Evolutionary conservation across 2,113 vertebrate species (phyloP).

Genomic region (Cygnus atratus): DNA sequence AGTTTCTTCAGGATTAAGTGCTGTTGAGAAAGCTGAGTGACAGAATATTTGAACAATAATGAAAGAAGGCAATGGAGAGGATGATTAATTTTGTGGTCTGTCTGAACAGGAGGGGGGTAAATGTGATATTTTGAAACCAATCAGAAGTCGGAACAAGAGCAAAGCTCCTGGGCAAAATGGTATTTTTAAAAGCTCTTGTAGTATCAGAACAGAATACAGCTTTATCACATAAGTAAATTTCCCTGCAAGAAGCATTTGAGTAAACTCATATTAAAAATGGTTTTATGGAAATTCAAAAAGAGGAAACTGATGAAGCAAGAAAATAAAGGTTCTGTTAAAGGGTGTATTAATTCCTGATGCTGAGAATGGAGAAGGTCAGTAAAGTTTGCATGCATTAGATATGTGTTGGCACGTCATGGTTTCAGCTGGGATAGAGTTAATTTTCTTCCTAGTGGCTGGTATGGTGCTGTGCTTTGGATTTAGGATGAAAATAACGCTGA

Average conservation of each 20-base stretch:
- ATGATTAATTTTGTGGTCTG: not conserved
- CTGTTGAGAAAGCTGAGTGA: not conserved
- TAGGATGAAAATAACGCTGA: too few relatives aligned
- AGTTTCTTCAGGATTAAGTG: not conserved
- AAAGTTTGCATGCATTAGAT: not conserved
- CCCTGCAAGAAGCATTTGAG: not conserved
- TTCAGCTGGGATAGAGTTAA: too few relatives aligned
- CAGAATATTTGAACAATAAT: not conserved
- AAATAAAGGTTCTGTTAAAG: not conserved
- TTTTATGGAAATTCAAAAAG: not conserved
- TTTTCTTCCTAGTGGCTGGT: too few relatives aligned
- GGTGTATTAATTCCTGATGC: constrained; percentile 8
- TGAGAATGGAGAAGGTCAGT: not conserved
- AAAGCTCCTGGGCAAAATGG: not conserved
- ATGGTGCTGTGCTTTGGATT: too few relatives aligned
- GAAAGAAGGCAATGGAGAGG: not conserved
- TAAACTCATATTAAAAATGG: not conserved
- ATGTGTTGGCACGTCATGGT: not conserved
- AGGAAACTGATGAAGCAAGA: not conserved
- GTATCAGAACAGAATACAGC: not conserved
- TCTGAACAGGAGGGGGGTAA: not conserved
- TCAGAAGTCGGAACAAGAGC: not conserved
- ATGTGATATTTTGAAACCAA: not conserved
- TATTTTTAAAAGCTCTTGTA: not conserved
- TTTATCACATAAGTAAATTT: not conserved